phyloP scores from a whole-genome alignment of 2,113 vertebrate species.

The Marmota monax region DNA sequence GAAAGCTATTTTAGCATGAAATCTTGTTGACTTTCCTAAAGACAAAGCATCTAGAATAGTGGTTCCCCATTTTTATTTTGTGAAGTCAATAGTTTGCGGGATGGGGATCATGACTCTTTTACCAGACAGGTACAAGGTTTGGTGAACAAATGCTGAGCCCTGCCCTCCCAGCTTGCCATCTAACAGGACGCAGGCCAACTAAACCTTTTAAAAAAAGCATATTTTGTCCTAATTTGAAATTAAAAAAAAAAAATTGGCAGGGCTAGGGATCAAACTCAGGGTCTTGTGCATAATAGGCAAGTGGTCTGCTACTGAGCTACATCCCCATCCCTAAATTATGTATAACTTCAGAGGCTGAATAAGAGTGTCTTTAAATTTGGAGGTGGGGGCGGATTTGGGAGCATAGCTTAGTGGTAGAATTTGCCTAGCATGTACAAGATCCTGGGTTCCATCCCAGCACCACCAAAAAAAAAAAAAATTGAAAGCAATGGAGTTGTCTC shows the following conservation, averaged over 20 bases:
- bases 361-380: background rate
- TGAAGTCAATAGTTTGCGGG: background rate
- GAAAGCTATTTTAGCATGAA: background rate
- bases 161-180: background rate
- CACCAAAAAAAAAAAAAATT: background rate
- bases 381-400: too few species aligned
- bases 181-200: background rate
- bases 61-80: background rate
- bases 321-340: background rate
- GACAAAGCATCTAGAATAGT: background rate
- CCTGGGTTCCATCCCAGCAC: background rate
- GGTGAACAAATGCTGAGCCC: background rate
- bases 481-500: background rate
- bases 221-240: background rate
- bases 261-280: background rate
- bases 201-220: background rate
- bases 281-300: background rate
- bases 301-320: background rate
- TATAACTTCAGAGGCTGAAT: background rate
- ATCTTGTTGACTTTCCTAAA: background rate
- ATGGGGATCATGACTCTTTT: background rate
- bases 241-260: background rate
- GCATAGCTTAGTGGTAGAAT: background rate
- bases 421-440: background rate
- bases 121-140: background rate